Base-by-base conservation (phyloP, 2,113 vertebrate genomes). In the Hemibagrus wyckioides region DNA sequence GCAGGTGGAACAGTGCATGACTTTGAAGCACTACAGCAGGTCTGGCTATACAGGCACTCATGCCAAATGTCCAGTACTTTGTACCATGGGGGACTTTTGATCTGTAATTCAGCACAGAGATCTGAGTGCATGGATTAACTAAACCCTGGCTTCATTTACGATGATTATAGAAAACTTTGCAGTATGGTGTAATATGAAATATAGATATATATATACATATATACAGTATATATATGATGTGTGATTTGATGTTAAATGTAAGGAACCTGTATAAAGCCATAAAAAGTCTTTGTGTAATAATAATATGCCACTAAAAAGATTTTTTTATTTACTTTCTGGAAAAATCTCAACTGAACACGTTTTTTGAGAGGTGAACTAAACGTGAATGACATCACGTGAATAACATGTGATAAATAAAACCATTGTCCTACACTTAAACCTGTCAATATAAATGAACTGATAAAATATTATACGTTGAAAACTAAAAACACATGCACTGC, bases 71-170 rank as follows among this genome's bases (percentile, higher is more conserved):
- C 91, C 91, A 63, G 63, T 83, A 71, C 63, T 81, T 59, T 41
- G 54, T 91, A 90, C 63, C 84, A 89, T 85, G 89, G 92, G 86
- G 87, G 90, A 90, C 77, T 85, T 92, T 91, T 89, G 92, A 92
- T 92, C 90, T 54, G 89, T 92, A 92, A 63, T 89, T 90, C 59
- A 85, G 83, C 90, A 80, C 86, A 85, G 88, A 90, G 92, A 94
- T 92, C 93, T 94, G 92, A 93, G 89, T 88, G 89, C 92, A 89
- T 86, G 90, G 92, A 93, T 94, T 93, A 92, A 92, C 63, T 82
- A 88, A 91, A 92, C 76, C 90, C 80, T 93, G 93, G 91, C 91
- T 90, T 90, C 90, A 91, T 92, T 94, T 92, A 90, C 90, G 91
- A 89, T 89, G 88, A 86, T 85, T 89, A 90, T 82, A 82, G 86